Base-by-base conservation (phyloP, 2,888 invertebrate genomes). In the Tenthredo notha region DNA sequence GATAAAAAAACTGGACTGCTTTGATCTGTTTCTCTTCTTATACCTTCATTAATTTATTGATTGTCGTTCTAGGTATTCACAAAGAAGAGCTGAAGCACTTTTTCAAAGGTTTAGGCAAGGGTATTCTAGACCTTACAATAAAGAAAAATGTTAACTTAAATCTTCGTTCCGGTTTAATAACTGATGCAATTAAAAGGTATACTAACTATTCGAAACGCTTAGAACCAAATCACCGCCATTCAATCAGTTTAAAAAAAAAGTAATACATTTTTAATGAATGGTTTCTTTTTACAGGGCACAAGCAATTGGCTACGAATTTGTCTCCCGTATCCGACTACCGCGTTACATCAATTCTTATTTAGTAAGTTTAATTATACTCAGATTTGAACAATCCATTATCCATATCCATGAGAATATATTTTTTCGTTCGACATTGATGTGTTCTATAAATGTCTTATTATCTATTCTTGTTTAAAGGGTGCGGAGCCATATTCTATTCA, bases 401-500 rank as follows among this genome's bases (percentile, higher is more conserved):
- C 12, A 75, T 65, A 40, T 77, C 43, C 50, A 77, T 50, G 29
- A 85, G 25, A 50, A 83, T 84, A 83, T 65, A 70, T 84, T 75
- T 84, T 37, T 6, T n/a, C 10, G 5, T 83, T n/a, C 21, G 85
- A 82, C 37, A 7, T 25, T 21, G 43, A 54, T 72, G 50, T 82
- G 9, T 33, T 40, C 40, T 37, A 7, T 37, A n/a, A 37, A 7
- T 37, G n/a, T 70, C 2, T 10, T 85, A 43, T 86, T 47, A 67
- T 37, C 83, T 18, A 78, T 18, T 47, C 47, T 91, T 91, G 54
- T 78, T 65, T 80, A 85, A 4, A 97, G 97, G 97, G 97, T 50
- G 94, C 97, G 18, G 95, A 95, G 85, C 96, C 97, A 43, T 97
- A 96, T 93, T 97, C 97, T 0, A 94, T 94, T 80, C 96, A 97